Percentiles rank a stretch among this genome's conserved stretches.
These are phyloP conservation scores for Crypturellus undulatus DNA, from an alignment of 2,113 vertebrate genomes.

Conservation along the genomic window DNA sequence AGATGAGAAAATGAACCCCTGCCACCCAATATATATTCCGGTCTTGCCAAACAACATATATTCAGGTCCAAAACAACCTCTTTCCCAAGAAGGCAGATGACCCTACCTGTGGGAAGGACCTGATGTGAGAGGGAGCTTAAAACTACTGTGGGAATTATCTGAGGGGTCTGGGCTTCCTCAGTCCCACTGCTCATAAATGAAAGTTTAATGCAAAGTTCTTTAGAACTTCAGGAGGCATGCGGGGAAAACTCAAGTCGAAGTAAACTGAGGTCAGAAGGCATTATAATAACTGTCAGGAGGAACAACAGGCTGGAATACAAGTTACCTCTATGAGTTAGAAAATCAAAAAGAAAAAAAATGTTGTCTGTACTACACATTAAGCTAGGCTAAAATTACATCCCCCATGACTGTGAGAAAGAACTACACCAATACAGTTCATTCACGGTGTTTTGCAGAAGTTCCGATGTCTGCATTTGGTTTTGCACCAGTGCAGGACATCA, in stretches of 20 bases:
- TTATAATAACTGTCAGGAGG: neutral
- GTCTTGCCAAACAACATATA: too few relatives aligned
- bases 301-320: neutral
- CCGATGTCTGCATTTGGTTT: neutral
- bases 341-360: neutral
- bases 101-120: neutral
- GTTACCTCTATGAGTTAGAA: neutral
- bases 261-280: neutral
- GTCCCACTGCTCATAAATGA: accelerated
- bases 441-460: neutral
- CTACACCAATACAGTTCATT: accelerated
- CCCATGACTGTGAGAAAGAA: neutral
- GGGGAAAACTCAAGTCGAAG: neutral
- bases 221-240: neutral
- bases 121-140: neutral
- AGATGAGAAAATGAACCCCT: neutral
- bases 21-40: neutral
- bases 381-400: neutral
- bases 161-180: neutral
- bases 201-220: neutral
- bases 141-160: neutral
- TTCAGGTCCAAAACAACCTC: neutral
- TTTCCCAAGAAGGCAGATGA: neutral
- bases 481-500: neutral
- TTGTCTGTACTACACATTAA: neutral